A percentile compares a stretch with the other conserved stretches of the same genome.
Conservation (phyloP, 2,797 vertebrate genomes). For the Darevskia nairensis region DNA sequence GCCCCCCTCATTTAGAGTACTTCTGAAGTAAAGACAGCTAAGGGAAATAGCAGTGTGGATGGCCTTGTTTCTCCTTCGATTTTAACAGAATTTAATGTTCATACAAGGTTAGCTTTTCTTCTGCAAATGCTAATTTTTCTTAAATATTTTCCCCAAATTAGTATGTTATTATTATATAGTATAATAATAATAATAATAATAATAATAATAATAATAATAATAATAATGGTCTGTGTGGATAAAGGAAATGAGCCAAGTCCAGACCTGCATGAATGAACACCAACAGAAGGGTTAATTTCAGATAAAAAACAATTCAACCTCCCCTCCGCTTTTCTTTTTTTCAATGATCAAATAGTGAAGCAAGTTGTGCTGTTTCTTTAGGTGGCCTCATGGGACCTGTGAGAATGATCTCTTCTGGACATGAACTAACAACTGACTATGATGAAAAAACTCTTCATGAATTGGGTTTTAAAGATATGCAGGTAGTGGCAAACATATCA, state of each 20-base stretch:
- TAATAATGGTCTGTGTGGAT: neutral
- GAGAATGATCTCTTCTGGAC: slow-evolving; percentile 98
- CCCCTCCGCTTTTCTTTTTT: neutral
- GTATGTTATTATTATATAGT: too few relatives aligned
- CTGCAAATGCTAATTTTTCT: neutral
- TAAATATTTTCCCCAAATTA: neutral
- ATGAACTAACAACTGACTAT: slow-evolving; percentile 97
- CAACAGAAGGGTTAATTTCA: neutral
- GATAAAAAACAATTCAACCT: neutral
- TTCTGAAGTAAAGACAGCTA: neutral
- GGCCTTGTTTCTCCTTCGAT: neutral
- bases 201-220: too few relatives aligned
- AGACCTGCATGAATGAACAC: neutral
- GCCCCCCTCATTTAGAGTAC: neutral
- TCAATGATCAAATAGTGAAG: slow-evolving; percentile 4
- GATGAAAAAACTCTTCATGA: slow-evolving; percentile 98
- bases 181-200: too few relatives aligned
- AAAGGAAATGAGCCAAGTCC: neutral
- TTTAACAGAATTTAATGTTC: neutral
- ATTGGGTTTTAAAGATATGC: slow-evolving; percentile 99
- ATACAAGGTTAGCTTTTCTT: neutral
- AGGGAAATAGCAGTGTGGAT: neutral
- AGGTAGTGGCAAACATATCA: slow-evolving; percentile 80
- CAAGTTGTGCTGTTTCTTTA: slow-evolving; percentile 66
- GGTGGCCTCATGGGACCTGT: slow-evolving; percentile 98